Evolutionary conservation across 1,140 invertebrate species (phyloP).

Genomic region (Hestina assimilis): DNA sequence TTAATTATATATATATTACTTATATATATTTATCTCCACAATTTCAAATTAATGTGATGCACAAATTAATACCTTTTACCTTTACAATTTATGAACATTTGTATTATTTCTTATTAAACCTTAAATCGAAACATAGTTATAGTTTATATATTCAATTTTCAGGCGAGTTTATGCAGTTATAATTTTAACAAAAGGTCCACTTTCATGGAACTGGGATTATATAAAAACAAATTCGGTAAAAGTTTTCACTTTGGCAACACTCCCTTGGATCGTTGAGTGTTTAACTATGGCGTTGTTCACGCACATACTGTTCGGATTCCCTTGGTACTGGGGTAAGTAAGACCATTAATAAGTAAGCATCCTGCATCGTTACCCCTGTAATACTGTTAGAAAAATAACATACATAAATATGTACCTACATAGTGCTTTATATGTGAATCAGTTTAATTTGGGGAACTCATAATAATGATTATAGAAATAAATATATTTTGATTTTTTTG

Average conservation of each 20-base stretch:
- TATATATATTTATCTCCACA: too few species aligned
- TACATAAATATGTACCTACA: too few species aligned
- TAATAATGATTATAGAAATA: too few species aligned
- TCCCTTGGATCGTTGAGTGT: constrained; percentile 92
- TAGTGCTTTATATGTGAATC: too few species aligned
- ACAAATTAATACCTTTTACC: too few species aligned
- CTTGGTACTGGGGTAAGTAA: constrained; percentile 88
- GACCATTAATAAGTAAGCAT: constrained; percentile 7
- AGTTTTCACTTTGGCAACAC: constrained; percentile 89
- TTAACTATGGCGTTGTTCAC: constrained; percentile 82
- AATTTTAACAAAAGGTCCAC: constrained; percentile 93
- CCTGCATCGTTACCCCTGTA: background rate
- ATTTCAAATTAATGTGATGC: too few species aligned
- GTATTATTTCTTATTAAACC: too few species aligned
- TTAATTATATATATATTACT: too few species aligned
- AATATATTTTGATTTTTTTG: background rate
- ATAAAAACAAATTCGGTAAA: constrained; percentile 88
- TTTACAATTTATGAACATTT: too few species aligned
- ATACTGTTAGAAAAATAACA: too few species aligned
- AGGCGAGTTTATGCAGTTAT: constrained; percentile 93
- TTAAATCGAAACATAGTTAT: too few species aligned
- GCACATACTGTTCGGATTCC: constrained; percentile 87
- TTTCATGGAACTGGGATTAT: constrained; percentile 92
- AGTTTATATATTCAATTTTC: constrained; percentile 32
- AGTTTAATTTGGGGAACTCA: too few species aligned